A percentile compares a stretch with the other conserved stretches of the same genome.
Evolutionary conservation across 2,113 vertebrate species (phyloP).

Genomic region (Prionailurus viverrinus): DNA sequence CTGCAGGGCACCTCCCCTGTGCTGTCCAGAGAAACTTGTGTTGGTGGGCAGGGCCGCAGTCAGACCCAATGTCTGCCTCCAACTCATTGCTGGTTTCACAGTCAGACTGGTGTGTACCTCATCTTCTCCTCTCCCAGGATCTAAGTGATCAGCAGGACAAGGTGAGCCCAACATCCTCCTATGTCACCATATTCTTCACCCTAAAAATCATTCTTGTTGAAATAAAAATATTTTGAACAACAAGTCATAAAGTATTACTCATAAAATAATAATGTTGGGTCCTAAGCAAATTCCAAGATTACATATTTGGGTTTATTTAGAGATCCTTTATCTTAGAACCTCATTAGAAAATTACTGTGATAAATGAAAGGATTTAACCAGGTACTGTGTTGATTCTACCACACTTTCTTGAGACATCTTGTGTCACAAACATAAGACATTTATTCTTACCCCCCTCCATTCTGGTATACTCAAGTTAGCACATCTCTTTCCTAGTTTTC

Average conservation of each 20-base stretch:
- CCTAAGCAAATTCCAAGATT: background rate
- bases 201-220: background rate
- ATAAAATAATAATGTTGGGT: conserved; percentile 4
- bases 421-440: background rate
- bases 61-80: too few species aligned
- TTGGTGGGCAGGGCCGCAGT: too few species aligned
- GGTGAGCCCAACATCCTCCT: too few species aligned
- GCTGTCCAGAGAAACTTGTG: too few species aligned
- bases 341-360: background rate
- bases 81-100: too few species aligned
- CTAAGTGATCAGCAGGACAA: too few species aligned
- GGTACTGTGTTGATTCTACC: background rate
- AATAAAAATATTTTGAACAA: background rate
- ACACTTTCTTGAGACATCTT: background rate
- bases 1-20: too few species aligned
- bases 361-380: background rate
- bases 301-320: background rate
- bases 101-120: too few species aligned
- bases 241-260: conserved; percentile 6
- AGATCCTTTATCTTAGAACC: background rate
- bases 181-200: too few species aligned
- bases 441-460: background rate
- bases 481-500: background rate
- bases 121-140: too few species aligned
- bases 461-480: background rate